phyloP scores from a whole-genome alignment of 2,888 invertebrate genomes.

The Rhagium mordax region DNA sequence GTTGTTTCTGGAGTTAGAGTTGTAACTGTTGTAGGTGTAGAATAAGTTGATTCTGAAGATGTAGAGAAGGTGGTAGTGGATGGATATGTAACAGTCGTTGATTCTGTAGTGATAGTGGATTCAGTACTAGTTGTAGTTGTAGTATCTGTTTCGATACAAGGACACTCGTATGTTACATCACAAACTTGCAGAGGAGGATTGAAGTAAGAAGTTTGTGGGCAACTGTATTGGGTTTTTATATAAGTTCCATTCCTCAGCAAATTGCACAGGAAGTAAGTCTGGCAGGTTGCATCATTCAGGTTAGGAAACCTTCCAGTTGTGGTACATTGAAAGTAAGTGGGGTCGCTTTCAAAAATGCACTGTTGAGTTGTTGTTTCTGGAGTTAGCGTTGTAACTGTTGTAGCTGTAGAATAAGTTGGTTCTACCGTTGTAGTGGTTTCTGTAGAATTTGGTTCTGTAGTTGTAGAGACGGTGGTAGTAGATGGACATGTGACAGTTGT shows the following conservation, averaged over 20 bases:
- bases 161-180: constrained; percentile 67
- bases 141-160: background rate
- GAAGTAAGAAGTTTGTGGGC: constrained; percentile 59
- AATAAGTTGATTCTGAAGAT: too few relatives aligned
- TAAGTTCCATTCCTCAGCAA: constrained; percentile 62
- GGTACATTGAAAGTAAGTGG: constrained; percentile 40
- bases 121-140: too few relatives aligned
- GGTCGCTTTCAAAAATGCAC: constrained; percentile 33
- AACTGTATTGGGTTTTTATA: constrained; percentile 44
- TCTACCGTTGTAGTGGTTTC: too few relatives aligned
- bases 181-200: constrained; percentile 66
- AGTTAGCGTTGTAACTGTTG: background rate
- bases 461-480: too few relatives aligned
- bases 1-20: too few relatives aligned
- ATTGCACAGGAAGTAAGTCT: constrained; percentile 69
- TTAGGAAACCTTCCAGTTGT: constrained; percentile 47
- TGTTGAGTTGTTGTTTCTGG: background rate
- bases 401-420: too few relatives aligned
- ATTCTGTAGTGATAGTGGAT: too few relatives aligned
- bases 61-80: too few relatives aligned
- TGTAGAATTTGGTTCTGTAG: too few relatives aligned
- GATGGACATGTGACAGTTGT: too few relatives aligned
- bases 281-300: constrained; percentile 65
- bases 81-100: too few relatives aligned
- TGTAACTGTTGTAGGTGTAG: too few relatives aligned